Base-by-base conservation (phyloP, 2,797 vertebrate genomes). In the Silurus aristotelis region DNA sequence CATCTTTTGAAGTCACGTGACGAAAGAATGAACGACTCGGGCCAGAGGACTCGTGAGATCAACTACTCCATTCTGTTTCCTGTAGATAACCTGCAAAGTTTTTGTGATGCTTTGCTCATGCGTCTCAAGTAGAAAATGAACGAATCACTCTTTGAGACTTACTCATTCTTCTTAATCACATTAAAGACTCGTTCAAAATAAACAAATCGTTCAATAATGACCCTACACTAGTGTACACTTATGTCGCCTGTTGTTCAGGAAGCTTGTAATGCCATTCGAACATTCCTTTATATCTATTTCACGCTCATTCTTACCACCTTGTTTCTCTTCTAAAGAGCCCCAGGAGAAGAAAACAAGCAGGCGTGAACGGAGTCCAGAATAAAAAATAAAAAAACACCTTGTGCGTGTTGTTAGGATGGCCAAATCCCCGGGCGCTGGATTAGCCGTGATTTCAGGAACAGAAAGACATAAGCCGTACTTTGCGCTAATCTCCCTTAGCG, bases 381-480 rank as follows among this genome's bases (percentile, higher is more conserved):
- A 85, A 81, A 68, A 60, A n/a, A 63, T 63, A 85, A 84, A 85
- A 78, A 68, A 63, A n/a, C 19, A 20, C 71, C 73, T 85, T 6
- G 15, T 82, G 61, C 76, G 86, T 63, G 89, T 89, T 87, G 86
- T 89, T 82, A 75, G 80, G 80, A 84, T 19, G 75, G 67, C 48
- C 58, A 87, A 87, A 90, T 89, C 86, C 83, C 67, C 86, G 72
- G 84, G 85, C 79, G 81, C 88, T 84, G 87, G 89, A 90, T 90
- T 91, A 91, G 88, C 85, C 72, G n/a, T 84, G 86, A 88, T 80
- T 88, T 83, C 80, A 52, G 86, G 89, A 86, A 88, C 84, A 87
- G 87, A 86, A 83, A 83, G 77, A 85, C 70, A 82, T 83, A 83
- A 87, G 85, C 87, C 87, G 61, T 82, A 61, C 75, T 60, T 79